phyloP scores from a whole-genome alignment of 2,113 vertebrate genomes.

The Vicugna pacos region DNA sequence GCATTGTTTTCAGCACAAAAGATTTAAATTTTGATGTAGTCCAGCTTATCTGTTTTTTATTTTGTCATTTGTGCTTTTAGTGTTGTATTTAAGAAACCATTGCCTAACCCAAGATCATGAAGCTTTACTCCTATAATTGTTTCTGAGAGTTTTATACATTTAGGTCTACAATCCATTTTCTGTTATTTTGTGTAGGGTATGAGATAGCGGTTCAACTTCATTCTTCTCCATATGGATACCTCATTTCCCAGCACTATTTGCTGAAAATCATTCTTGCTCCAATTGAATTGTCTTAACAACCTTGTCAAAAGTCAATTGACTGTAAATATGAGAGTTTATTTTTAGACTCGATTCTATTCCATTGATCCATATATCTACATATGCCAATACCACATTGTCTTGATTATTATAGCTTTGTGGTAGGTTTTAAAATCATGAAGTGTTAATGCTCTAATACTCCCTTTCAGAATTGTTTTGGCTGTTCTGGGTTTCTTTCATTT shows the following conservation, averaged over 20 bases:
- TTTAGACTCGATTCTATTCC: neutral
- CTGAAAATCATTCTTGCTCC: neutral
- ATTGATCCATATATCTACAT: neutral
- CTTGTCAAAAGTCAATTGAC: neutral
- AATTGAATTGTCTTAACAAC: neutral
- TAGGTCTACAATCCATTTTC: neutral
- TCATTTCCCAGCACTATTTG: neutral
- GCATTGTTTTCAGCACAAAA: neutral
- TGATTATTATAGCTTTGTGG: neutral
- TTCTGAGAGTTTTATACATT: neutral
- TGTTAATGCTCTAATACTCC: neutral
- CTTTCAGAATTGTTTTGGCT: neutral
- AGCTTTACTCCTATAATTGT: neutral
- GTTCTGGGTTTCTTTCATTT: neutral
- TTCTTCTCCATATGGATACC: neutral
- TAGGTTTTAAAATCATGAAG: slow-evolving; percentile 12
- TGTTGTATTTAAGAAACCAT: slow-evolving; percentile 9
- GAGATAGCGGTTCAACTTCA: neutral
- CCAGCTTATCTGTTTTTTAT: neutral
- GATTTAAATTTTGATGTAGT: neutral
- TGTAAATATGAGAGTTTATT: neutral
- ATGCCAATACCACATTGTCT: neutral
- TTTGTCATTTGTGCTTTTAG: neutral
- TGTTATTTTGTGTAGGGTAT: neutral
- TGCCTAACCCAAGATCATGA: neutral